Conservation (phyloP, 2,113 vertebrate species). For the Vicugna pacos region DNA sequence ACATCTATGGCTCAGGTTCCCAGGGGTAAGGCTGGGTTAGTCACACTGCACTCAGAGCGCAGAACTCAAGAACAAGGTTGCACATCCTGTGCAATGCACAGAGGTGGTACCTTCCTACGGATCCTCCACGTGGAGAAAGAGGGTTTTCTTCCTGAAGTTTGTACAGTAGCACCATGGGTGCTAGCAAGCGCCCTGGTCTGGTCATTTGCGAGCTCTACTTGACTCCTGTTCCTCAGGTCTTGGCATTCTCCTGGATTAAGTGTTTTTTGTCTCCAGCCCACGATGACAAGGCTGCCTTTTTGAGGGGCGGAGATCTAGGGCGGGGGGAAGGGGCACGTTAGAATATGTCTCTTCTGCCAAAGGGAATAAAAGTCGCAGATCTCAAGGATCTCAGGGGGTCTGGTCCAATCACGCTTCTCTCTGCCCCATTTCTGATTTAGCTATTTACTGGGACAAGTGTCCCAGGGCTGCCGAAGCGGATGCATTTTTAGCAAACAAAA, state of each 20-base stretch:
- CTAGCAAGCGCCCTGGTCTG: background rate
- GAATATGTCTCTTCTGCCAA: background rate
- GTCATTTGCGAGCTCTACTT: background rate
- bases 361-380: background rate
- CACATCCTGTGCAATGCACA: background rate
- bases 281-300: background rate
- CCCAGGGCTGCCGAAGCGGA: constrained; percentile 46
- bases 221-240: background rate
- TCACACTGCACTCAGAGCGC: background rate
- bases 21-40: background rate
- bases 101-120: background rate
- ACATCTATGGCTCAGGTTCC: background rate
- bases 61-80: background rate
- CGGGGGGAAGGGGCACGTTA: background rate
- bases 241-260: background rate
- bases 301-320: background rate
- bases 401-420: background rate
- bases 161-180: fast-evolving
- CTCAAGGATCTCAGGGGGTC: background rate
- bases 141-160: background rate
- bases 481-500: constrained; percentile 69
- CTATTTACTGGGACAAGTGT: constrained; percentile 51
- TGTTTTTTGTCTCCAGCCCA: background rate
- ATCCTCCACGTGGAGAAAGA: background rate
- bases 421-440: constrained; percentile 39